These are phyloP conservation scores for Pseudopipra pipra DNA, from an alignment of 2,113 vertebrate species.

Conservation along the genomic window DNA sequence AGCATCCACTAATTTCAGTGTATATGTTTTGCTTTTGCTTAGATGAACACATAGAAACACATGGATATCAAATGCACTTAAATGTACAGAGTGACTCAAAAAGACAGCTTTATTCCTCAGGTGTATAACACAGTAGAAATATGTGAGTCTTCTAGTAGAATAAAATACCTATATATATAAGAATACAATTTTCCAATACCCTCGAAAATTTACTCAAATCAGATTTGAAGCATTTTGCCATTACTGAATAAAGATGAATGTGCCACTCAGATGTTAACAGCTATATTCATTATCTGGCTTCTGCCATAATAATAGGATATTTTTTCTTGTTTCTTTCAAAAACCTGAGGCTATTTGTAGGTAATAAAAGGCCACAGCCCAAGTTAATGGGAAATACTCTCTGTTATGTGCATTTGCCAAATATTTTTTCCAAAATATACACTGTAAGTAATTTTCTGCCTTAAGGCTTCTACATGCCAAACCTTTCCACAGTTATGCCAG, in stretches of 20 bases:
- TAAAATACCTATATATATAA: background rate
- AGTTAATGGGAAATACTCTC: background rate
- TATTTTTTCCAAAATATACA: background rate
- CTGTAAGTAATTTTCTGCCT: background rate
- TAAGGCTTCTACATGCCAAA: background rate
- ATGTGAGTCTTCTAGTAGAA: background rate
- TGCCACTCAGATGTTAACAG: background rate
- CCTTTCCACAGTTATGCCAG: background rate
- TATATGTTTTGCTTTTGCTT: background rate
- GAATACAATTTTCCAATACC: background rate
- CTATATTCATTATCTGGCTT: background rate
- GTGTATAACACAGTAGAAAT: background rate
- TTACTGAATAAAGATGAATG: background rate
- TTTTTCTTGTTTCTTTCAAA: background rate
- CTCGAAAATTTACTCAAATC: background rate
- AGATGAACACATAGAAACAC: background rate
- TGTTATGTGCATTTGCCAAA: background rate
- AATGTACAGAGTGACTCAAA: background rate
- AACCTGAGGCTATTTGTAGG: background rate
- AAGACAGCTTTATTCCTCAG: background rate
- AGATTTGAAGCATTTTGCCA: background rate
- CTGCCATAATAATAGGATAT: background rate
- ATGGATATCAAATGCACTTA: background rate
- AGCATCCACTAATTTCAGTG: background rate
- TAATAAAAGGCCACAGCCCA: background rate